These are phyloP conservation scores for Epinotia nisella DNA, from an alignment of 2,888 invertebrate species.

Conservation along the genomic window DNA sequence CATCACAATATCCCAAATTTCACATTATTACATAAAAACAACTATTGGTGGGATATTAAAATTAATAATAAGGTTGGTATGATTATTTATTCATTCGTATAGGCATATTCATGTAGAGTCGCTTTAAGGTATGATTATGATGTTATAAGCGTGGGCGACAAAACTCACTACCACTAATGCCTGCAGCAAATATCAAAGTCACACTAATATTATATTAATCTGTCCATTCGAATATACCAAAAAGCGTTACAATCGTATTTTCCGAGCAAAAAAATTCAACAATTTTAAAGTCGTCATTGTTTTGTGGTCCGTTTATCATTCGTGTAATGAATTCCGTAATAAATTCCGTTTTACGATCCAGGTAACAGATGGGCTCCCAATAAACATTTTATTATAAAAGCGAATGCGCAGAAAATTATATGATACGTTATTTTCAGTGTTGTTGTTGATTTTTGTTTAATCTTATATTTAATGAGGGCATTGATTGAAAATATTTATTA, in stretches of 20 bases:
- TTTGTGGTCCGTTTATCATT: conserved; percentile 25
- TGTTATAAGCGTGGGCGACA: too few relatives aligned
- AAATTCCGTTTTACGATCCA: conserved; percentile 23
- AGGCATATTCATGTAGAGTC: too few relatives aligned
- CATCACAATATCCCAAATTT: too few relatives aligned
- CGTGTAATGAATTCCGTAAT: conserved; percentile 28
- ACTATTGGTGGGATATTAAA: too few relatives aligned
- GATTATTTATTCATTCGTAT: too few relatives aligned
- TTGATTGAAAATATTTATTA: background rate
- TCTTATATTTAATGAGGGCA: background rate
- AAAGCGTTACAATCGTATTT: background rate
- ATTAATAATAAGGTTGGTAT: too few relatives aligned
- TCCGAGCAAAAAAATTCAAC: background rate
- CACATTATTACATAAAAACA: too few relatives aligned
- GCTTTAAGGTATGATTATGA: too few relatives aligned
- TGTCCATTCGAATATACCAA: too few relatives aligned
- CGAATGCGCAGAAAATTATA: conserved; percentile 16
- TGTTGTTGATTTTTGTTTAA: background rate
- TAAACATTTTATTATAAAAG: conserved; percentile 33
- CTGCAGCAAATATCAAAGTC: too few relatives aligned
- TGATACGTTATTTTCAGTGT: background rate
- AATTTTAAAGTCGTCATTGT: conserved; percentile 19
- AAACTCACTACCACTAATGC: too few relatives aligned
- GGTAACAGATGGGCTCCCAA: conserved; percentile 38
- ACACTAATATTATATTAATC: too few relatives aligned